These are phyloP conservation scores for Ailuropoda melanoleuca DNA, from an alignment of 2,113 vertebrate genomes.

Conservation along the genomic window DNA sequence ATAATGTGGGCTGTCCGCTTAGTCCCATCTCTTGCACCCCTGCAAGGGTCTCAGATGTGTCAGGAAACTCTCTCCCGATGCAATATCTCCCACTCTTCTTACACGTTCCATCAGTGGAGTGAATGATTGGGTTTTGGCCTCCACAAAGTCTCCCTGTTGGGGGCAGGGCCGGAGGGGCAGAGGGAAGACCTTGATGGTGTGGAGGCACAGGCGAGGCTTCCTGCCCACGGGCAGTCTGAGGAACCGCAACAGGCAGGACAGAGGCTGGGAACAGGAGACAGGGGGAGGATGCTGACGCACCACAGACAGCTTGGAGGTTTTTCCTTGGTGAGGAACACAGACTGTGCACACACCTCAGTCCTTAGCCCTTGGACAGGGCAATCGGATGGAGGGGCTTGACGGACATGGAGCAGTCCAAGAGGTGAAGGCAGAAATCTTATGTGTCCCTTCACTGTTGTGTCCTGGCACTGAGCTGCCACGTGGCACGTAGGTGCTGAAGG, in stretches of 20 bases:
- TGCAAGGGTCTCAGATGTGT: background rate
- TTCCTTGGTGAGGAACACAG: constrained; percentile 72
- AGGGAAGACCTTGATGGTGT: background rate
- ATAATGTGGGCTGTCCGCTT: background rate
- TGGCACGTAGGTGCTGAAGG: fast-evolving
- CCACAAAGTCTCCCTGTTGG: background rate
- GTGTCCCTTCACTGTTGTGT: background rate
- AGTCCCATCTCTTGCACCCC: background rate
- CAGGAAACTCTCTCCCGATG: background rate
- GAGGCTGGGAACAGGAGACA: constrained; percentile 64
- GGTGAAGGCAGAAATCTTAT: background rate
- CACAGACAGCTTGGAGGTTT: constrained; percentile 63
- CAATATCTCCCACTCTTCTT: background rate
- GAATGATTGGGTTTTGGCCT: background rate
- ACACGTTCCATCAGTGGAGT: background rate
- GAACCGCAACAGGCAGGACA: background rate
- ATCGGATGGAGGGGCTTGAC: background rate
- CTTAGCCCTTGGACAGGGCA: constrained; percentile 50
- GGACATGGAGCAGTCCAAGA: background rate
- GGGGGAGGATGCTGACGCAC: constrained; percentile 36
- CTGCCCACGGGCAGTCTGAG: constrained; percentile 56
- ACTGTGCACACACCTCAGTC: constrained; percentile 75
- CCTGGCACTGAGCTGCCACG: background rate
- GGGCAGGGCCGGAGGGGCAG: background rate
- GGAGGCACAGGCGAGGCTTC: constrained; percentile 30